A percentile compares a stretch with the other conserved stretches of the same genome.
These are phyloP conservation scores for Heterohyrax brucei DNA, from an alignment of 2,797 vertebrate species.

Conservation along the genomic window DNA sequence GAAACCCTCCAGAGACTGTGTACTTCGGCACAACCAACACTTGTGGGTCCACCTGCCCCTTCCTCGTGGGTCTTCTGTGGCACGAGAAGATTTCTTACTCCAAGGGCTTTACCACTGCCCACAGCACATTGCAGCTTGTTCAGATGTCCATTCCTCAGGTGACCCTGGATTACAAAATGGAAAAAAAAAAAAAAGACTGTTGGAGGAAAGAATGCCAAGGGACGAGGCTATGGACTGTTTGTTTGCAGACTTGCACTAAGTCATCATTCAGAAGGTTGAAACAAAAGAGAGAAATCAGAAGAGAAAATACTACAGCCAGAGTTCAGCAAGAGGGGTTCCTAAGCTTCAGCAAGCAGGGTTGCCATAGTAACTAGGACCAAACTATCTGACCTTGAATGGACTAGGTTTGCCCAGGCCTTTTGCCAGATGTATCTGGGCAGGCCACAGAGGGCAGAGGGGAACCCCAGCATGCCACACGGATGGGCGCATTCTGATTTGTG, in stretches of 20 bases:
- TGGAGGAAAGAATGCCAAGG: slow-evolving; percentile 70
- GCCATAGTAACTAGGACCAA: slow-evolving; percentile 2
- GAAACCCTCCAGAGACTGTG: slow-evolving; percentile 67
- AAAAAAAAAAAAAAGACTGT: slow-evolving; percentile 87
- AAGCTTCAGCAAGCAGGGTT: not conserved
- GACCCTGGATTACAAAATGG: slow-evolving; percentile 88
- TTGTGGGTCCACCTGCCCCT: slow-evolving; percentile 72
- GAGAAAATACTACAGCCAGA: not conserved
- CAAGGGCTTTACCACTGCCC: slow-evolving; percentile 77
- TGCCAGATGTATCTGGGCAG: not conserved
- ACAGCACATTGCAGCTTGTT: slow-evolving; percentile 86
- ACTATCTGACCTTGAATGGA: not conserved
- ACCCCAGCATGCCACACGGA: not conserved
- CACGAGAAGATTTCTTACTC: slow-evolving; percentile 72
- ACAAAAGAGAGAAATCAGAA: not conserved
- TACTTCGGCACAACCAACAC: slow-evolving; percentile 70
- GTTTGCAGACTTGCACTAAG: slow-evolving; percentile 68
- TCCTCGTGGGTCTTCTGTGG: slow-evolving; percentile 68
- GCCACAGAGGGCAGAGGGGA: not conserved
- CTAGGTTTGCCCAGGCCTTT: not conserved
- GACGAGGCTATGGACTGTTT: slow-evolving; percentile 59
- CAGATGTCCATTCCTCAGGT: slow-evolving; percentile 89
- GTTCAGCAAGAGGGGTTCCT: not conserved
- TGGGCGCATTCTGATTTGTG: not conserved
- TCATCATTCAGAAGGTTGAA: not conserved